These are phyloP conservation scores for Drosophila mimetica DNA, from an alignment of 2,888 invertebrate genomes.

Conservation along the genomic window DNA sequence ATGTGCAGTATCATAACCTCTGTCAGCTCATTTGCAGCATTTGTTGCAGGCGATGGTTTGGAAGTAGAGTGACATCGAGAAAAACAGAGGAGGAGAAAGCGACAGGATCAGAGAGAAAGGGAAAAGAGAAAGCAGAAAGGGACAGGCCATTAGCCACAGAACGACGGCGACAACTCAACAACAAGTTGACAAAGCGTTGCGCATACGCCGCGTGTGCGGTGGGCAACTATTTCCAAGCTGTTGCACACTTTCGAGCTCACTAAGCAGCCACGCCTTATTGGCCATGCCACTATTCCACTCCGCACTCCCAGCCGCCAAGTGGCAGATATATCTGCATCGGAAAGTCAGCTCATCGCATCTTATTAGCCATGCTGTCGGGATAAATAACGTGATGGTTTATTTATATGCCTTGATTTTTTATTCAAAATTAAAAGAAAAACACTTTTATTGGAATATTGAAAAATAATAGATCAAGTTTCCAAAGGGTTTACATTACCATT, in stretches of 20 bases:
- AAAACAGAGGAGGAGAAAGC: background rate
- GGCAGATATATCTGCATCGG: constrained; percentile 18
- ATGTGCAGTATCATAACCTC: constrained; percentile 65
- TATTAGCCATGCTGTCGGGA: background rate
- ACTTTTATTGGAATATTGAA: background rate
- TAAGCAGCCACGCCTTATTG: constrained; percentile 54
- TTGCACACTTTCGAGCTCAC: constrained; percentile 75
- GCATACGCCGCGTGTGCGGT: constrained; percentile 63
- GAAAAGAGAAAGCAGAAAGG: background rate
- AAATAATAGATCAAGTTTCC: too few relatives aligned
- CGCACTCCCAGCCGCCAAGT: background rate
- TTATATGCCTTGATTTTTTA: constrained; percentile 3
- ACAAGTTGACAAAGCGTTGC: constrained; percentile 52
- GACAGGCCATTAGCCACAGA: constrained; percentile 47
- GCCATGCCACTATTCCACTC: constrained; percentile 36
- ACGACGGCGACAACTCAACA: constrained; percentile 22
- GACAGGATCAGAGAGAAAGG: background rate
- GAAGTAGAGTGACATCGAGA: constrained; percentile 35
- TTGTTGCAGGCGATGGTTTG: constrained; percentile 62
- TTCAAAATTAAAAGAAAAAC: too few relatives aligned
- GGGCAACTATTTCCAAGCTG: constrained; percentile 73
- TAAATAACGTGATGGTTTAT: background rate
- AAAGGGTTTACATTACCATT: too few relatives aligned
- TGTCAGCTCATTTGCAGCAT: constrained; percentile 75
- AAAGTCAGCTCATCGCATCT: constrained; percentile 8